These are phyloP conservation scores for Tipula vernalis DNA, from an alignment of 2,888 invertebrate genomes.

Conservation along the genomic window DNA sequence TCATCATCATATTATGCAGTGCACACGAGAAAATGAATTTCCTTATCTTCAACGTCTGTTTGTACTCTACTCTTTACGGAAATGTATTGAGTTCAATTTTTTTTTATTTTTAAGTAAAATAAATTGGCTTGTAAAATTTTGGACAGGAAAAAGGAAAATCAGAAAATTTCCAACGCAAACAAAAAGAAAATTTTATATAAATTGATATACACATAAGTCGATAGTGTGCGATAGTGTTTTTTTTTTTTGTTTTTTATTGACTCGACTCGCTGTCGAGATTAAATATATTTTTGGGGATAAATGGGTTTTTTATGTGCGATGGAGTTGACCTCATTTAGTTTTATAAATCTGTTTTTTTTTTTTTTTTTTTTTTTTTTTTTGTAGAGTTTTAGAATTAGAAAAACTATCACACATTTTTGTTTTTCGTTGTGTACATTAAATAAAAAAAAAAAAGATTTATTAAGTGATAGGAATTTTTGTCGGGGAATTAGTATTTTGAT, in stretches of 20 bases:
- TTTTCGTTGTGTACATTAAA: neutral
- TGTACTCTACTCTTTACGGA: neutral
- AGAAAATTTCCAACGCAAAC: neutral
- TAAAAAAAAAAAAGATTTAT: neutral
- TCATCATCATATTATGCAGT: neutral
- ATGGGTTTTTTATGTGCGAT: neutral
- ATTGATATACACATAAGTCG: neutral
- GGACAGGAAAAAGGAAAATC: neutral
- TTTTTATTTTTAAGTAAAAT: neutral
- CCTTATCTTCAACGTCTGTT: neutral
- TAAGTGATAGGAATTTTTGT: neutral
- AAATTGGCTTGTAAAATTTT: neutral
- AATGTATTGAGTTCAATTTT: neutral
- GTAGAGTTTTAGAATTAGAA: neutral
- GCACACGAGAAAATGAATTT: neutral
- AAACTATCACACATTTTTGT: neutral
- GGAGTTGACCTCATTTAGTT: neutral
- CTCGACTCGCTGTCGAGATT: neutral
- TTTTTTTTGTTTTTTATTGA: neutral
- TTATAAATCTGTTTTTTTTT: neutral
- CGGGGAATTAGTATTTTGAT: neutral
- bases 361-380: neutral
- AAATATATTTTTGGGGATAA: neutral
- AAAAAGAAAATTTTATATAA: neutral
- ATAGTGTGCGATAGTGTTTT: neutral